Conservation (phyloP, 2,113 vertebrate species). For the Pelobates fuscus region DNA sequence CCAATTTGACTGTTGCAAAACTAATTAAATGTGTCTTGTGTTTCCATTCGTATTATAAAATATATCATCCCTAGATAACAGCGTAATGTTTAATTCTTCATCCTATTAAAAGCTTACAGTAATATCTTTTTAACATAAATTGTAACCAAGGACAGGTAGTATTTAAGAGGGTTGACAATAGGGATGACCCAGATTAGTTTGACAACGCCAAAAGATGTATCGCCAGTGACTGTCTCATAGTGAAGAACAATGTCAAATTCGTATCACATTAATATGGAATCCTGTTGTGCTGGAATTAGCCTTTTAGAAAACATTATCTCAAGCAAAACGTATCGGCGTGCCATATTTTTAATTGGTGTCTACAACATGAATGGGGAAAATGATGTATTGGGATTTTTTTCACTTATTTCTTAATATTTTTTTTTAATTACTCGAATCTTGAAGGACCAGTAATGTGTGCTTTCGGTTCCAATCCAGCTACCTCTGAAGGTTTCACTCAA, state of each 20-base stretch:
- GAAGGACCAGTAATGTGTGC: not conserved
- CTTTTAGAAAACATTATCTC: conserved; percentile 58
- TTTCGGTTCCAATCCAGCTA: not conserved
- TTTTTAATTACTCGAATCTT: conserved; percentile 1
- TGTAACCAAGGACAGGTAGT: conserved; percentile 73
- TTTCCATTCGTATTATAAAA: conserved; percentile 69
- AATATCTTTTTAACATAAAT: conserved; percentile 81
- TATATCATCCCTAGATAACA: conserved; percentile 78
- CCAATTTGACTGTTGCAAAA: conserved; percentile 71
- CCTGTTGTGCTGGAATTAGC: conserved; percentile 62
- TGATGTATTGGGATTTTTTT: conserved; percentile 37
- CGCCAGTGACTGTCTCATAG: conserved; percentile 64
- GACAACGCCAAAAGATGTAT: conserved; percentile 74
- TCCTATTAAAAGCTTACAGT: conserved; percentile 81
- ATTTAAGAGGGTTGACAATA: conserved; percentile 74
- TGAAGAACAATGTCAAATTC: conserved; percentile 70
- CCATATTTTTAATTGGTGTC: conserved; percentile 34
- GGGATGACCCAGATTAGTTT: conserved; percentile 75
- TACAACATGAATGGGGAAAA: conserved; percentile 18
- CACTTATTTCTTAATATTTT: conserved; percentile 14
- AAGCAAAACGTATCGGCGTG: conserved; percentile 12
- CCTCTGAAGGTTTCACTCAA: not conserved
- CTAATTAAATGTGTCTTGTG: conserved; percentile 80
- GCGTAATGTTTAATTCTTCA: conserved; percentile 78
- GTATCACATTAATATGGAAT: conserved; percentile 69